Evolutionary conservation across 2,797 vertebrate genomes (phyloP), one percentile per base, ranked within the genome.

Genomic region (Argentina silus): DNA sequence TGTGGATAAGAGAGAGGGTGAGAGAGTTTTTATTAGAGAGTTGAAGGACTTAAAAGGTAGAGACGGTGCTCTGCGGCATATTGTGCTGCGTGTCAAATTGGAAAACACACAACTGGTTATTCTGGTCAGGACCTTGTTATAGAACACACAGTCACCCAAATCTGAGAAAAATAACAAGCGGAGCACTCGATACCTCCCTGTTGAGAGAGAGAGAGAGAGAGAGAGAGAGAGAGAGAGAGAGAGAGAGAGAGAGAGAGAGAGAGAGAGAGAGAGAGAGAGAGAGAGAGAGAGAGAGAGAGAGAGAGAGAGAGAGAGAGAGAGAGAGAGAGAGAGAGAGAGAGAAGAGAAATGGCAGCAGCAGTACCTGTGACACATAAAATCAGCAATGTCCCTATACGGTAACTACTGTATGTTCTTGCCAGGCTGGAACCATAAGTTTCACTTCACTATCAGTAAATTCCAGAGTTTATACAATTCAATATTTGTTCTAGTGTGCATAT

Each of bases 61-160:
- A 3, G n/a, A 19, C n/a, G 6, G n/a, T 15, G 9, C 36, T 19
- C 63, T 14, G 53, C 14, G 42, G 60, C 43, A 68, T 12, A 43
- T 44, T 51, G 6, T 43, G 12, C 10, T 14, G 42, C 63, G 45
- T 50, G n/a, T 56, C 64, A 48, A 47, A 69, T 19, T n/a, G n/a
- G 43, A 6, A 47, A 53, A 36, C n/a, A 43, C 47, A 62, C 36
- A 17, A 67, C 74, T 70, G 67, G 67, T 62, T 64, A 74, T 72
- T 69, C 75, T 70, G 50, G 51, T 61, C 60, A 78, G 60, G 74
- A 42, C 44, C 21, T 10, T 23, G 42, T 61, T 3, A 17, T 77
- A 61, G 17, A 53, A 64, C 48, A 10, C 56, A 48, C 61, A 66
- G 15, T 27, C 62, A 6, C 7, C 6, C 50, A 67, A 23, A 42